Conservation (phyloP, 2,113 vertebrate genomes). For the Lasiurus borealis region DNA sequence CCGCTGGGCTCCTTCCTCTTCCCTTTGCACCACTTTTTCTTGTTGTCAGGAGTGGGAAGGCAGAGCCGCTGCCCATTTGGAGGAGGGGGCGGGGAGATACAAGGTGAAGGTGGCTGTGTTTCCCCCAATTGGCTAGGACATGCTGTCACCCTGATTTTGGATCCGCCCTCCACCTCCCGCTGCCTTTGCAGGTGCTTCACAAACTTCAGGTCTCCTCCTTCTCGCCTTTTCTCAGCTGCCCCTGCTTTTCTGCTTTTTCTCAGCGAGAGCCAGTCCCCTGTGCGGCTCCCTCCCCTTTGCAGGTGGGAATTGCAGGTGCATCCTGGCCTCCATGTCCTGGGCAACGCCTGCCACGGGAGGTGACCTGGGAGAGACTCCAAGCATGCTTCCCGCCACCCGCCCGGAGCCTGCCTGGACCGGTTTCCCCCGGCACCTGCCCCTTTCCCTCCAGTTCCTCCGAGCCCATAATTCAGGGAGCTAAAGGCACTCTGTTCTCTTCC, state of each 20-base stretch:
- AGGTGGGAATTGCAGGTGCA: background rate
- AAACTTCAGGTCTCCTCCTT: background rate
- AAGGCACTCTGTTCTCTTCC: background rate
- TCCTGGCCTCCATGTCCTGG: background rate
- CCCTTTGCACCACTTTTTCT: conserved; percentile 17
- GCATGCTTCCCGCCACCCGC: conserved; percentile 1
- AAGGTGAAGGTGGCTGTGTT: background rate
- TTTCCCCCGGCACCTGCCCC: conserved; percentile 77
- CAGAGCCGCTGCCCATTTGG: background rate
- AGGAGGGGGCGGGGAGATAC: accelerated
- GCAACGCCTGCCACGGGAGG: conserved; percentile 4
- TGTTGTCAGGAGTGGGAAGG: background rate
- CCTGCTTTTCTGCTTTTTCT: background rate
- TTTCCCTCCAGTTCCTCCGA: conserved; percentile 66
- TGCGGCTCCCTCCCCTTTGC: conserved; percentile 43
- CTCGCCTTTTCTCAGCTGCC: background rate
- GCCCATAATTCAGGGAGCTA: conserved; percentile 67
- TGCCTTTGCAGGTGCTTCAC: conserved; percentile 6
- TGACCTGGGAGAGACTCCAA: background rate
- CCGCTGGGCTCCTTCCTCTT: background rate
- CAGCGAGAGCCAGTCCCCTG: background rate
- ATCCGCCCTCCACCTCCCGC: background rate
- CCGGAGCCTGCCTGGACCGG: background rate
- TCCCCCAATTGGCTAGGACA: background rate
- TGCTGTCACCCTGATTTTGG: background rate